Base-by-base conservation (phyloP, 2,797 vertebrate species). In the Otus scops region DNA sequence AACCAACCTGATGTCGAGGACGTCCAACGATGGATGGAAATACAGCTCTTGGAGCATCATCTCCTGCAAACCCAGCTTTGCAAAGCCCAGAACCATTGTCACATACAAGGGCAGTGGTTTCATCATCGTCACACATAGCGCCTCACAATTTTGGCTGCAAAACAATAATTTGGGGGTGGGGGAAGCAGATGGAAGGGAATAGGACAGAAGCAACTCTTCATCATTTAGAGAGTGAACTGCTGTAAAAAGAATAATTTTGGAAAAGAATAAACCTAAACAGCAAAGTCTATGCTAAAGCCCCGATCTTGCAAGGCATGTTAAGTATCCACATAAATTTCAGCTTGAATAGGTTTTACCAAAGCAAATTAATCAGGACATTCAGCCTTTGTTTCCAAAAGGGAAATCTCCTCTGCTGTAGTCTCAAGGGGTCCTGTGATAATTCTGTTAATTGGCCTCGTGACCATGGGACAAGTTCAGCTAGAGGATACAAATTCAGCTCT, bases 1-100 rank as follows among this genome's bases (percentile, higher is more conserved):
- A 71, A 82, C 89, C 26, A 8, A 94, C 78, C 86, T 95, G 87
- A 70, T 93, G 92, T 14, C 43, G 39, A 83, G 95, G 89, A 28
- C 65, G 30, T 70, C 95, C 92, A 54, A 89, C 67, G 3, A 93
- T 91, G 45, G 91, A 95, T 75, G 91, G 95, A 74, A 96, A 96
- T 11, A 88, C 87, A 69, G 91, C 91, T 67, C 93, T 57, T 18
- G 93, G 81, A 32, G 93, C 85, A 80, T 92, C 87, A 9, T 89
- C 93, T 65, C 91, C 95, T 47, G 90, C 95, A 88, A 97, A 95
- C 39, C 88, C 95, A 59, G 95, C 91, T 89, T 96, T 96, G 56
- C 96, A 96, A 80, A 96, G 93, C 75, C 96, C 95, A 47, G 92
- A 96, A 23, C 93, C 91, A 9, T 84, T 94, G 50, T 92, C 94